These are phyloP conservation scores for Lynx canadensis DNA, from an alignment of 2,113 vertebrate genomes.

Conservation along the genomic window DNA sequence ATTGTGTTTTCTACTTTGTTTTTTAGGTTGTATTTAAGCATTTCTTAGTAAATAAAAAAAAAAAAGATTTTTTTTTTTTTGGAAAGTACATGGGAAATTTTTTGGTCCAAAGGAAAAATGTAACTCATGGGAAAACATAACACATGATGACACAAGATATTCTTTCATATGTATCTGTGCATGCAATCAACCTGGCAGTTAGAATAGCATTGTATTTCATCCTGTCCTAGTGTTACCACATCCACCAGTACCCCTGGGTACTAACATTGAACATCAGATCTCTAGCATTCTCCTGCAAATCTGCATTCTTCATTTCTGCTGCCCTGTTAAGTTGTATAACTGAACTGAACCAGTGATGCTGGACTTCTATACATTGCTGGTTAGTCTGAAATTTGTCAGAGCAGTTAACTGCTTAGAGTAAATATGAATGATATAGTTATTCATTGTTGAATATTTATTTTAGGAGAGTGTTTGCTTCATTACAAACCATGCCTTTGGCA, in stretches of 20 bases:
- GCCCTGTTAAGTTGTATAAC: background rate
- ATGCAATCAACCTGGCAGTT: background rate
- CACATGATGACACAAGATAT: background rate
- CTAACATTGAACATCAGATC: background rate
- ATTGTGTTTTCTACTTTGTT: background rate
- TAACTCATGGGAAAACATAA: background rate
- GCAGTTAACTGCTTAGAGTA: background rate
- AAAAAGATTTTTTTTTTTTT: background rate
- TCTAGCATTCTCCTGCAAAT: background rate
- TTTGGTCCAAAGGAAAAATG: background rate
- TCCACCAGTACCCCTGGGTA: no score
- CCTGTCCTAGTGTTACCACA: background rate
- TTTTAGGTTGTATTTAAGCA: background rate
- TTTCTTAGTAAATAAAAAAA: background rate
- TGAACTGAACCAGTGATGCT: background rate
- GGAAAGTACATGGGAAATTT: background rate
- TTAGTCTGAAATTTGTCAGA: background rate
- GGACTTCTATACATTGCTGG: background rate
- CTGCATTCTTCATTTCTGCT: background rate
- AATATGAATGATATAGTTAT: background rate
- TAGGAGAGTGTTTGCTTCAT: background rate
- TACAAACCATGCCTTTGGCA: background rate
- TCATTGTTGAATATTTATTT: background rate
- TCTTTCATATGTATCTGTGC: background rate
- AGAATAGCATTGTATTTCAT: background rate